Conservation (phyloP, 2,888 invertebrate genomes). For the Pemphredon lugubris region DNA sequence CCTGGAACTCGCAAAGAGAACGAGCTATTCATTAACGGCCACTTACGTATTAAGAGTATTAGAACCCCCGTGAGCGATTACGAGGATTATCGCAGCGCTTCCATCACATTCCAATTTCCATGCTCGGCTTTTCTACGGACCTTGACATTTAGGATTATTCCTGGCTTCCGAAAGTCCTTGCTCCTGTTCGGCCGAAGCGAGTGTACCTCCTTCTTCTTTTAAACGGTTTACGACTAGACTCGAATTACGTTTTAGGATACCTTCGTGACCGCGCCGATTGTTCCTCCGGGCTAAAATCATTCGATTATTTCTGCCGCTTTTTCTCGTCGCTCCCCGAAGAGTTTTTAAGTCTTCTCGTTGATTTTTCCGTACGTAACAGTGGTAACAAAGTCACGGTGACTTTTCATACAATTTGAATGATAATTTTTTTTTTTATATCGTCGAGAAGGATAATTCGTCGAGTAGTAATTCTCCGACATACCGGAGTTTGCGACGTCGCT, state of each 20-base stretch:
- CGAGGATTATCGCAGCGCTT: not conserved
- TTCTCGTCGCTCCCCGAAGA: too few species aligned
- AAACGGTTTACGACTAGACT: constrained; percentile 36
- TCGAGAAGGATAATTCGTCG: too few species aligned
- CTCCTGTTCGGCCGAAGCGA: not conserved
- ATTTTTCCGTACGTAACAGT: too few species aligned
- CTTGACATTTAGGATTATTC: constrained; percentile 55
- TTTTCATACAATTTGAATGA: too few species aligned
- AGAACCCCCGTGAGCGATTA: constrained; percentile 2
- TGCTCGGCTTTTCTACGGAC: constrained; percentile 6
- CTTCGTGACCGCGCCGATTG: constrained; percentile 43
- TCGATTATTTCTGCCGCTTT: not conserved
- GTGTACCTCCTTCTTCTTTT: constrained; percentile 4
- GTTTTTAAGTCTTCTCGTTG: too few species aligned
- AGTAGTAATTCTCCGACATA: too few species aligned
- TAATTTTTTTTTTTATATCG: too few species aligned
- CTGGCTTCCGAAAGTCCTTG: constrained; percentile 37
- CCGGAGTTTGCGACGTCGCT: too few species aligned
- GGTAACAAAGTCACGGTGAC: too few species aligned
- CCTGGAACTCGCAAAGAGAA: constrained; percentile 50
- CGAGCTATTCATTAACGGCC: constrained; percentile 62
- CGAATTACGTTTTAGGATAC: constrained; percentile 26
- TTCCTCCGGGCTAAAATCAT: constrained; percentile 12
- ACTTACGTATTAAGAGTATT: too few species aligned
- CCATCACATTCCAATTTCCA: not conserved